Percentiles rank a stretch among this genome's conserved stretches.
Conservation (phyloP, 2,797 vertebrate species). For the Gouania willdenowi region DNA sequence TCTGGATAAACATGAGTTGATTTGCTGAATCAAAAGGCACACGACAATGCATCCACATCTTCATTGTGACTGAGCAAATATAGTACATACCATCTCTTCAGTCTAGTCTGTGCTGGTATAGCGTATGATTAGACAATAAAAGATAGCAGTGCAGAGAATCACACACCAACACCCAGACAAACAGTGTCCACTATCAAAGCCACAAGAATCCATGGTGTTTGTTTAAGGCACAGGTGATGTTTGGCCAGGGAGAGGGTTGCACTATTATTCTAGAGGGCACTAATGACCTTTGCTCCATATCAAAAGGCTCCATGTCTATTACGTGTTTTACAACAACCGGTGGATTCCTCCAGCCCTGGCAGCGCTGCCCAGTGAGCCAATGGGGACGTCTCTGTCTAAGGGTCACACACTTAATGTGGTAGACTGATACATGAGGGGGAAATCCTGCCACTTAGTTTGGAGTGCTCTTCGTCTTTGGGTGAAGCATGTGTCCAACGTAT, state of each 20-base stretch:
- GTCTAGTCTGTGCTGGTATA: background rate
- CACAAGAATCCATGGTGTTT: conserved; percentile 17
- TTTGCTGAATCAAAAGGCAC: too few relatives aligned
- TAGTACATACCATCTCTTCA: too few relatives aligned
- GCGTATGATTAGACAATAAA: background rate
- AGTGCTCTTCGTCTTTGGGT: too few relatives aligned
- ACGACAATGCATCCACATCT: too few relatives aligned
- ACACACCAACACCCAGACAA: background rate
- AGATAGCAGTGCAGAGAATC: conserved; percentile 1
- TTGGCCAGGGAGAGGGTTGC: conserved; percentile 45
- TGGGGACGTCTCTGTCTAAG: conserved; percentile 21
- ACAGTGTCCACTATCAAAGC: conserved; percentile 1
- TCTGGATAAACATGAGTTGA: too few relatives aligned
- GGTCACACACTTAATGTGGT: too few relatives aligned
- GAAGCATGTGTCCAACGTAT: too few relatives aligned
- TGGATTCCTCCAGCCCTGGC: conserved; percentile 34
- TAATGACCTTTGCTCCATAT: conserved; percentile 61
- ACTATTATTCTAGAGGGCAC: conserved; percentile 35
- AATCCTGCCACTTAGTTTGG: too few relatives aligned
- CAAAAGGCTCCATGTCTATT: conserved; percentile 28
- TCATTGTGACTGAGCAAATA: too few relatives aligned
- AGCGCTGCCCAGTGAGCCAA: conserved; percentile 11
- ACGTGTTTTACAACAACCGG: conserved; percentile 32
- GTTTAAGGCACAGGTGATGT: conserved; percentile 29
- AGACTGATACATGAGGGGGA: too few relatives aligned